phyloP scores from a whole-genome alignment of 1,140 invertebrate species.

The Triops longicaudatus region DNA sequence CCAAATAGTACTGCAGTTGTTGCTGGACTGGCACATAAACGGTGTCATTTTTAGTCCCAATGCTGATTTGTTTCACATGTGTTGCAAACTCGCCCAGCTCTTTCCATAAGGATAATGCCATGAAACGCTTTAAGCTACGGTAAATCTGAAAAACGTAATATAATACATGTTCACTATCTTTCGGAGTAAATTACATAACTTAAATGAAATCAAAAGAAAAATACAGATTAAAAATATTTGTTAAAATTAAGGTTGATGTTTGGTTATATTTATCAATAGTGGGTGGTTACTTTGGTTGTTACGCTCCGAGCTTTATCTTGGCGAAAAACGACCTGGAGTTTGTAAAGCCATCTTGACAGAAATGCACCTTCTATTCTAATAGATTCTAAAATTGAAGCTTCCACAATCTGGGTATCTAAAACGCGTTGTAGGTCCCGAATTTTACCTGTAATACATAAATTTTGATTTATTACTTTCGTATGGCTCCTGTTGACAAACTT shows the following conservation, averaged over 20 bases:
- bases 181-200: no score
- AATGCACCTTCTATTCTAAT: background rate
- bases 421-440: background rate
- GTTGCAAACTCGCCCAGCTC: background rate
- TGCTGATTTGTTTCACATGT: background rate
- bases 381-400: background rate
- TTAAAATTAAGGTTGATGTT: no score
- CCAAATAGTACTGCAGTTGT: background rate
- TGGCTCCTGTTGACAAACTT: no score
- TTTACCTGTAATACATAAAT: background rate
- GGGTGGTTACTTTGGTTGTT: background rate
- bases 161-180: no score
- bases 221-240: background rate
- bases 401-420: background rate
- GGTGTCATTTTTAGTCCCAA: background rate
- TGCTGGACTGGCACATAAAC: background rate
- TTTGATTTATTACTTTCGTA: no score
- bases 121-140: background rate
- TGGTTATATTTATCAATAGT: no score
- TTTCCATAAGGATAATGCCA: background rate
- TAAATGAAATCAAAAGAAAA: background rate
- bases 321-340: background rate
- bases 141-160: background rate
- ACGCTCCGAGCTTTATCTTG: background rate
- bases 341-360: background rate